Evolutionary conservation across 2,888 invertebrate species (phyloP).

Genomic region (Meganola albula): DNA sequence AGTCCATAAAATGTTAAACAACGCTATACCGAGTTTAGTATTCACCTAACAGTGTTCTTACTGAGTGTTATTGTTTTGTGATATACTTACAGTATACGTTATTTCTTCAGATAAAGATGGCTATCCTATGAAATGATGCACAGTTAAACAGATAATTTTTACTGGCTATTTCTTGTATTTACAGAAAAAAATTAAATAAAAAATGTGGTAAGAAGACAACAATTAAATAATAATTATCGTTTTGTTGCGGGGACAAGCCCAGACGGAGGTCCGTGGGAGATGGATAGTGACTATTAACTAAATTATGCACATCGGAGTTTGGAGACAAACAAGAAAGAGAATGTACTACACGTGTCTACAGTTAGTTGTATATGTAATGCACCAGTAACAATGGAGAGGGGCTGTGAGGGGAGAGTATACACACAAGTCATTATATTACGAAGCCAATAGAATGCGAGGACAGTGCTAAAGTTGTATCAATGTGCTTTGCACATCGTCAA

Average conservation of each 20-base stretch:
- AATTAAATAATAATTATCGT: conserved; percentile 35
- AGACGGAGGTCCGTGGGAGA: conserved; percentile 4
- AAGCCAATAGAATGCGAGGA: conserved; percentile 31
- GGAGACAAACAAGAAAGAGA: conserved; percentile 22
- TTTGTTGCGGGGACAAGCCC: conserved; percentile 16
- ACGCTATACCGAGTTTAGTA: conserved; percentile 54
- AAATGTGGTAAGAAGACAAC: conserved; percentile 44
- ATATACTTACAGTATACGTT: conserved; percentile 78
- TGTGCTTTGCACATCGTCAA: conserved; percentile 27
- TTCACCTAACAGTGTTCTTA: conserved; percentile 74
- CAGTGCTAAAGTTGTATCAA: conserved; percentile 29
- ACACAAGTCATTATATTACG: conserved; percentile 30
- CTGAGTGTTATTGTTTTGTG: conserved; percentile 76
- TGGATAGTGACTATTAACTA: conserved; percentile 9
- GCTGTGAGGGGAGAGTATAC: conserved; percentile 27
- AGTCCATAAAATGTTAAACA: conserved; percentile 54
- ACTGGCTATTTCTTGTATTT: conserved; percentile 78
- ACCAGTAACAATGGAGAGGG: conserved; percentile 22
- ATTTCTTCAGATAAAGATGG: conserved; percentile 80
- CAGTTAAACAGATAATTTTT: conserved; percentile 87
- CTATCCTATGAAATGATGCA: conserved; percentile 86
- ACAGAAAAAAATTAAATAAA: conserved; percentile 62
- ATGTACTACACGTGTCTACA: conserved; percentile 29
- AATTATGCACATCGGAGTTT: conserved; percentile 25
- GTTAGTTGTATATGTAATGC: conserved; percentile 23